Base-by-base conservation (phyloP, 2,888 invertebrate genomes). In the Flexamia atlantica region DNA sequence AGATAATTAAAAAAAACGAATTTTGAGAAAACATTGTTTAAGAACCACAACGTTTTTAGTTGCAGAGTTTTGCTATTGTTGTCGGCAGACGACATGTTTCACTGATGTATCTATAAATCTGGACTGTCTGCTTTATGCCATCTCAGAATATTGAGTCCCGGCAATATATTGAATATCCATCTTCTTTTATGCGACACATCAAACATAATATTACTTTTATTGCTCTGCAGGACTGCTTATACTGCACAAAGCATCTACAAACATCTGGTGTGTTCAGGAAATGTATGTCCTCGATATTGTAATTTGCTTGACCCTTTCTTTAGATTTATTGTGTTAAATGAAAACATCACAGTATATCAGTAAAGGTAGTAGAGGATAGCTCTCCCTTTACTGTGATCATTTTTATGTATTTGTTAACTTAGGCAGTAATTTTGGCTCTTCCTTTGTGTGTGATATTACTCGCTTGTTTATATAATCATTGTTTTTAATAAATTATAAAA, bases 121-220 rank as follows among this genome's bases (percentile, higher is more conserved):
- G 57, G 23, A 57, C 57, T 57, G 3, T 7, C 3, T 46, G 23
- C 23, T 57, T 57, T 57, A 57, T 57, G 23, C 23, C 57, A 23
- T 57, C 57, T 57, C 23, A 57, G 57, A 57, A 57, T 23, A 23
- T 57, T 57, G 57, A 57, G 57, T 57, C 20, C 57, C 23, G 20
- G 57, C 46, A 57, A 57, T 57, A 23, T 57, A 57, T 57, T 57
- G 57, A 23, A 57, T 57, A 23, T 57, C 57, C 23, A 57, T 57
- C 57, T 23, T 9, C 23, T 57, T 57, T 57, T 23, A 57, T 57
- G 57, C 57, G 57, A 57, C 5, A 57, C 57, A 57, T 57, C 57
- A 57, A 57, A 57, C 57, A 5, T 57, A 57, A 57, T 57, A 57
- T 57, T 23, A 57, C 57, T 57, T 57, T 57, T 57, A 57, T 57